A percentile compares a stretch with the other conserved stretches of the same genome.
These are phyloP conservation scores for Fulmarus glacialis DNA, from an alignment of 2,113 vertebrate species.

Conservation along the genomic window DNA sequence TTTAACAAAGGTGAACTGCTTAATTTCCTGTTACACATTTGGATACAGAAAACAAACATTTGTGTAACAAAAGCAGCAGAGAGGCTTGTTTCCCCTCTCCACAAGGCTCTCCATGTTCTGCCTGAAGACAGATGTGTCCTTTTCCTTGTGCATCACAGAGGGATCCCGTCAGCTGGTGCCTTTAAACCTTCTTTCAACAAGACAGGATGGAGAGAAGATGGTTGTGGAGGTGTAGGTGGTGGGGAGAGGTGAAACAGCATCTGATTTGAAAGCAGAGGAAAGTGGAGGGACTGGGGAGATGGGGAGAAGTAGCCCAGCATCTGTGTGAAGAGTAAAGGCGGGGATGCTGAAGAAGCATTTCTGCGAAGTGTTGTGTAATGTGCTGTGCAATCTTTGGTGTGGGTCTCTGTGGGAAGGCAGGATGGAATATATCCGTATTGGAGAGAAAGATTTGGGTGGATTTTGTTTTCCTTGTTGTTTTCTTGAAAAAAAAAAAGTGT, in stretches of 20 bases:
- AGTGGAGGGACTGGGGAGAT: not conserved
- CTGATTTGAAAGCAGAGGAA: not conserved
- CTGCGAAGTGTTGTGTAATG: constrained; percentile 32
- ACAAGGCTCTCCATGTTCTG: not conserved
- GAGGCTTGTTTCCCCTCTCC: not conserved
- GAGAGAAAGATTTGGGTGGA: constrained; percentile 24
- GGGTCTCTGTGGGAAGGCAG: constrained; percentile 39
- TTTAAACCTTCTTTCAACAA: not conserved
- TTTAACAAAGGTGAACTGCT: constrained; percentile 67
- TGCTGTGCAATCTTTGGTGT: constrained; percentile 15
- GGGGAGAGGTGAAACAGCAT: constrained; percentile 12
- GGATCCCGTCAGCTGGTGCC: not conserved
- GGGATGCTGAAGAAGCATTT: constrained; percentile 26
- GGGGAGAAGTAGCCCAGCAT: not conserved
- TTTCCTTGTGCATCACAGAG: not conserved
- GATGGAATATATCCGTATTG: not conserved
- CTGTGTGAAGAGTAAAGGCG: not conserved
- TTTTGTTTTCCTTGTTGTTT: constrained; percentile 22
- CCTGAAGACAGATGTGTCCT: constrained; percentile 26
- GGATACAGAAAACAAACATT: constrained; percentile 53
- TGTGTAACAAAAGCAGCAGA: not conserved
- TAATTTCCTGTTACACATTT: constrained; percentile 53
- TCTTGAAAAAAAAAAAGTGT: not conserved
- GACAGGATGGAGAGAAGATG: not conserved
- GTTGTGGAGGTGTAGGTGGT: constrained; percentile 12